Evolutionary conservation across 2,797 vertebrate species (phyloP), one percentile per base, ranked within the genome.

Genomic region (Pseudochaenichthys georgianus): DNA sequence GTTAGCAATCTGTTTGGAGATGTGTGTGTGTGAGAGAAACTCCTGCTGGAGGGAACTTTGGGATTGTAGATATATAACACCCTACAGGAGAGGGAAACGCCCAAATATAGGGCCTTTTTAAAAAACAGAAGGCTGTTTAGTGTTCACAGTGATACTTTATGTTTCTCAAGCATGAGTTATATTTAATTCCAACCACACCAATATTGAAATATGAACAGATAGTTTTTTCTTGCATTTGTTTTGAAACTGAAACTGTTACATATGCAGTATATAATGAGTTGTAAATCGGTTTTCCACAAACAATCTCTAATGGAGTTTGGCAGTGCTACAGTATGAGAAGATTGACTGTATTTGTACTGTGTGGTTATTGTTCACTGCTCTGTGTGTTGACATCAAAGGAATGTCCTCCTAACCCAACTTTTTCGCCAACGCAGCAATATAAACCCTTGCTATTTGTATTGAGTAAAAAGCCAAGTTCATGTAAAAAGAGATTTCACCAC

Each of bases 211-310:
- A 9, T 60, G 3, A 60, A 69, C 3, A 21, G n/a, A 45, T 19
- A 38, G 34, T 38, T 38, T 38, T 38, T 38, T 38, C 34, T 38
- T 9, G 8, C 34, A 38, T 7, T 38, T 21, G 21, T 21, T 21
- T 21, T 6, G 34, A 38, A 38, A 38, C 34, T 28, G 28, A 73
- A 70, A 77, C 65, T 45, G 59, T 21, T 52, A 28, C n/a, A 17
- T 17, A 21, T 45, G 48, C 9, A 61, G 17, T 9, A 15, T 31
- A 43, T 21, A 12, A 38, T 45, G n/a, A 61, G 57, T 52, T 74
- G 17, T 15, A 62, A 31, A 41, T 67, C 13, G 46, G 13, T 2
- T 60, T 47, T 43, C 13, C 46, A 43, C 17, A 17, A 28, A 75
- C 13, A 55, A 23, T 65, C 31, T 54, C 23, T 48, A 46, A 48